These are phyloP conservation scores for Manis javanica DNA, from an alignment of 2,797 vertebrate species.

Conservation along the genomic window DNA sequence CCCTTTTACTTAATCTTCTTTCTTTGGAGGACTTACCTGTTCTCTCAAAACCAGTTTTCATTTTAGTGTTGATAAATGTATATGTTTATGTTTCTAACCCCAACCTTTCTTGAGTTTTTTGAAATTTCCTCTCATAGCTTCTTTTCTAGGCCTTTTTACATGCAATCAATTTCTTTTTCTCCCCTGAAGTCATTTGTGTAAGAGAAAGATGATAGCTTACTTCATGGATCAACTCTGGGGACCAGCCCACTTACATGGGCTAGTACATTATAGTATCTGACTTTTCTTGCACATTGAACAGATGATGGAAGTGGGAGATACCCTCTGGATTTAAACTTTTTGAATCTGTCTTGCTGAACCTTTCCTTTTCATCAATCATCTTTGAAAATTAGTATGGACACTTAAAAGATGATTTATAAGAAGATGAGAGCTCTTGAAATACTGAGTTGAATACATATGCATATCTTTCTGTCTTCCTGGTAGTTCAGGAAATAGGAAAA, in stretches of 20 bases:
- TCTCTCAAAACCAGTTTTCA: not conserved
- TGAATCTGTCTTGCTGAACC: not conserved
- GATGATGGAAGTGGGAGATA: not conserved
- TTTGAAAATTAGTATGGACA: not conserved
- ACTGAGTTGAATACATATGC: not conserved
- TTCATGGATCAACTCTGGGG: not conserved
- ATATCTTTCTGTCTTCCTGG: not conserved
- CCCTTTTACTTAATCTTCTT: not conserved
- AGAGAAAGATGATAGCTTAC: not conserved
- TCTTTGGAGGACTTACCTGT: not conserved
- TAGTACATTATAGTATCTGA: not conserved
- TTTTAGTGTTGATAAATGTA: not conserved
- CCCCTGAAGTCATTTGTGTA: not conserved
- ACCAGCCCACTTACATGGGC: not conserved
- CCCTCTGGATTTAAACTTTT: not conserved
- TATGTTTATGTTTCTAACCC: not conserved
- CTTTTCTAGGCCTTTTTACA: not conserved
- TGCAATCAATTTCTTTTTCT: not conserved
- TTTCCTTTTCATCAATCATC: not conserved
- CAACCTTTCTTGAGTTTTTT: not conserved
- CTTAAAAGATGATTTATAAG: not conserved
- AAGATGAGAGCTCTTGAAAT: not conserved
- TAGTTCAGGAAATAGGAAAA: not conserved
- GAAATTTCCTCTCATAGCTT: not conserved
- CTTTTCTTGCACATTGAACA: not conserved